Percentiles rank a stretch among this genome's conserved stretches.
These are phyloP conservation scores for Hemibagrus guttatus DNA, from an alignment of 2,797 vertebrate species.

Conservation along the genomic window DNA sequence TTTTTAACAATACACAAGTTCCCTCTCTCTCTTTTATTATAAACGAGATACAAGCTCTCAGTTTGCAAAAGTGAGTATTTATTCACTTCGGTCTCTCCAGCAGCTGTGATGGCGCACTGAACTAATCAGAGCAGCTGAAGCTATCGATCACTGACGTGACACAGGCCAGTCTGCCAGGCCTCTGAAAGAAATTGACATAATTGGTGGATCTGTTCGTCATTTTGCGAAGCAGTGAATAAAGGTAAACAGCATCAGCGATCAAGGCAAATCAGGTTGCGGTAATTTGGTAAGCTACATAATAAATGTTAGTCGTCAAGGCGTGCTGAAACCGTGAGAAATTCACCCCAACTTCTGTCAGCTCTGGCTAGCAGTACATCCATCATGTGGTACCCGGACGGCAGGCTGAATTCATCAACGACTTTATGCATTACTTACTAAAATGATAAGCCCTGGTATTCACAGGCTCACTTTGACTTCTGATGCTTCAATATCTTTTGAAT, in stretches of 20 bases:
- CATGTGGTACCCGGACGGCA: conserved; percentile 15
- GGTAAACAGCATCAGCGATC: conserved; percentile 12
- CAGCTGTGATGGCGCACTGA: background rate
- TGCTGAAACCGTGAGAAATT: conserved; percentile 40
- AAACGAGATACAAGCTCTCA: background rate
- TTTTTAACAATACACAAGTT: background rate
- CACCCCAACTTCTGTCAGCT: conserved; percentile 36
- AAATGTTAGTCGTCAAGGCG: conserved; percentile 26
- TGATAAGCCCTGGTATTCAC: background rate
- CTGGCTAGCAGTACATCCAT: conserved; percentile 37
- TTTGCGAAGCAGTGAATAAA: conserved; percentile 11
- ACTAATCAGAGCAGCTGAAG: conserved; percentile 25
- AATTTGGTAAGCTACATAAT: conserved; percentile 45
- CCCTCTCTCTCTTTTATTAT: background rate
- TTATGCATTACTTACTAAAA: conserved; percentile 38
- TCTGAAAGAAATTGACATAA: conserved; percentile 35
- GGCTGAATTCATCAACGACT: conserved; percentile 29
- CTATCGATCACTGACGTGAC: conserved; percentile 31
- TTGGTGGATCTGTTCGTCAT: conserved; percentile 36
- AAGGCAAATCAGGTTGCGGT: conserved; percentile 33
- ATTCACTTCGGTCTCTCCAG: conserved; percentile 4
- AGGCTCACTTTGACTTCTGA: background rate
- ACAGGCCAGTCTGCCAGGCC: conserved; percentile 14
- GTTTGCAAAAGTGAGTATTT: background rate
- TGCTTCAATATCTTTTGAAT: background rate